Evolutionary conservation across 2,888 invertebrate species (phyloP), one percentile per base, ranked within the genome.

Genomic region (Holacanthella duospinosa): DNA sequence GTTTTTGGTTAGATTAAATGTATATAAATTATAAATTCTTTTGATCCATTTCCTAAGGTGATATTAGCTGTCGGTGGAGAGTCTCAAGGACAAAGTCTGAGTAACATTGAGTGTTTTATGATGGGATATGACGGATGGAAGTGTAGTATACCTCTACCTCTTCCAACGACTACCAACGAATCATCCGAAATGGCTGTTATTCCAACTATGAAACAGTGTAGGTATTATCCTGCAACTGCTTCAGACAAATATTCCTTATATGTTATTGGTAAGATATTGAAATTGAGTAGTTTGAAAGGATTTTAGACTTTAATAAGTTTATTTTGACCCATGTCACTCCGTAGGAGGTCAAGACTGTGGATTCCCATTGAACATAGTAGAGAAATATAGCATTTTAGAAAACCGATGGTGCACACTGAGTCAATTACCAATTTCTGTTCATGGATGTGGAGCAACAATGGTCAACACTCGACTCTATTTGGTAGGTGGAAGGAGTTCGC

Each of bases 41-140:
- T 16, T 29, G 29, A 29, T 60, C 27, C 29, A 58, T 43, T 43
- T 43, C 43, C 59, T 25, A 60, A 75, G 76, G 75, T 75, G 44
- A 69, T 75, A 43, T 69, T 75, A 59, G 74, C 75, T 19, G 69
- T 75, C 60, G 75, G 75, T 29, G 76, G 76, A 9, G 75, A 75
- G 66, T 74, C 74, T 26, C 74, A 73, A 66, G 75, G 75, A 36
- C 71, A 74, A 60, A 71, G 74, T 59, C 64, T 75, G 60, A 70
- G 74, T 53, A 75, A 73, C 59, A 73, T 74, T 6, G 76, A 76
- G 57, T 76, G 76, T 60, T 75, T 74, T 65, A 74, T 74, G 64
- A 68, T 75, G 64, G 75, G 75, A 4, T 74, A 72, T 62, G 74
- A 75, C 57, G 71, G 72, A 2, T 76, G 75, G 76, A 73, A 74